Evolutionary conservation across 2,888 invertebrate species (phyloP).

Genomic region (Phengaris arion): DNA sequence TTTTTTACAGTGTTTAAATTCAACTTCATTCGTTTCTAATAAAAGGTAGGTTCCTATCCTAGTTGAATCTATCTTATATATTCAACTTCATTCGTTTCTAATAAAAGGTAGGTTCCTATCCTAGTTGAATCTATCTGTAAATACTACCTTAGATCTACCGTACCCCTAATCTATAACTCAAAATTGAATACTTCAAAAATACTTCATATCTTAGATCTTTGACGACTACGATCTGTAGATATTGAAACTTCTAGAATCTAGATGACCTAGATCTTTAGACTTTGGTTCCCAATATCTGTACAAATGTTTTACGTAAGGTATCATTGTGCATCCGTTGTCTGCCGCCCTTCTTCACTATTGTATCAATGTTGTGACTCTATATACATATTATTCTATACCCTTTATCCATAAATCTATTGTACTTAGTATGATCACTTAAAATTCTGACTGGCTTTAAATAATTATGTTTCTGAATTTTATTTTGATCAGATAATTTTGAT

Average conservation of each 20-base stretch:
- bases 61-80: background rate
- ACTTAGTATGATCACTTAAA: constrained; percentile 15
- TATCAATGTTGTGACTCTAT: constrained; percentile 71
- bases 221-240: constrained; percentile 8
- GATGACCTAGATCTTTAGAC: constrained; percentile 32
- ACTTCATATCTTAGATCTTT: constrained; percentile 23
- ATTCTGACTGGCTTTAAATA: constrained; percentile 1
- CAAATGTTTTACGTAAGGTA: constrained; percentile 47
- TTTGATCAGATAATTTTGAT: background rate
- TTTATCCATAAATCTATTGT: constrained; percentile 7
- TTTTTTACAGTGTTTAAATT: too few relatives aligned
- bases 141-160: constrained; percentile 8
- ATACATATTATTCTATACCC: constrained; percentile 33
- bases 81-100: background rate
- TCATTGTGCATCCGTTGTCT: constrained; percentile 68
- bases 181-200: constrained; percentile 22
- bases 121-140: constrained; percentile 3
- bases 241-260: constrained; percentile 11
- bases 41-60: background rate
- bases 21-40: background rate
- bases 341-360: constrained; percentile 79
- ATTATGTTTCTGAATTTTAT: constrained; percentile 20
- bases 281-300: constrained; percentile 48
- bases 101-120: background rate
- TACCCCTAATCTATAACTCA: constrained; percentile 5